These are phyloP conservation scores for Cephus pulcher DNA, from an alignment of 2,888 invertebrate species.

Conservation along the genomic window DNA sequence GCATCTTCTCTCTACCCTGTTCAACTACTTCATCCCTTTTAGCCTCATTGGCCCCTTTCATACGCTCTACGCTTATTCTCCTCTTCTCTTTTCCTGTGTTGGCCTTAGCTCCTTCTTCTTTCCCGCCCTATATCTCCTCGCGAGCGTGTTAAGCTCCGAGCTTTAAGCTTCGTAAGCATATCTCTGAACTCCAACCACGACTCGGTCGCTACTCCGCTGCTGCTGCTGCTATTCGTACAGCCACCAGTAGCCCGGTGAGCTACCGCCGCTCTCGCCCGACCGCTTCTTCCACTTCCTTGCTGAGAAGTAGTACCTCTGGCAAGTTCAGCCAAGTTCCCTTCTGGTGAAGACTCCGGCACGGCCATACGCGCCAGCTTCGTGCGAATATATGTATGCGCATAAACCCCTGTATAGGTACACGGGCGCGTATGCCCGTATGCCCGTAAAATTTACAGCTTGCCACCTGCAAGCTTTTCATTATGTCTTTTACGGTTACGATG, in stretches of 20 bases:
- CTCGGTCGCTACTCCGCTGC: neutral
- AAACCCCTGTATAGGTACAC: neutral
- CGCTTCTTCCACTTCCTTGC: conserved; percentile 1
- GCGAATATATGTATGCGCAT: neutral
- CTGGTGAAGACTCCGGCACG: no score
- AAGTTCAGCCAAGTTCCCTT: no score
- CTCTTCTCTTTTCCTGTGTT: conserved; percentile 14
- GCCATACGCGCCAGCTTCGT: neutral
- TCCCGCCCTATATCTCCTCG: conserved; percentile 6
- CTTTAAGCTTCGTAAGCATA: conserved; percentile 54
- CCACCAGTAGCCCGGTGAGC: neutral
- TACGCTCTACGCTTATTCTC: conserved; percentile 8
- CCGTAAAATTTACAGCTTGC: conserved; percentile 30
- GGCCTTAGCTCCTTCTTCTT: conserved; percentile 16
- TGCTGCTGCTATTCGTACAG: neutral
- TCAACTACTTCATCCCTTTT: conserved; percentile 28
- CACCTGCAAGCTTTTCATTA: conserved; percentile 31
- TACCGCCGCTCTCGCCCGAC: conserved; percentile 13
- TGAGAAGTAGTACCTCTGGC: no score
- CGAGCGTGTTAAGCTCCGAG: conserved; percentile 21
- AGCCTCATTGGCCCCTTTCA: conserved; percentile 19
- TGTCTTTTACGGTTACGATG: conserved; percentile 29
- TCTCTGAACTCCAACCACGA: conserved; percentile 36
- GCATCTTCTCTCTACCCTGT: conserved; percentile 9
- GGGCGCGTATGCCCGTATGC: conserved; percentile 5